phyloP scores from a whole-genome alignment of 2,888 invertebrate genomes.

The Amblyjoppa fuscipennis region DNA sequence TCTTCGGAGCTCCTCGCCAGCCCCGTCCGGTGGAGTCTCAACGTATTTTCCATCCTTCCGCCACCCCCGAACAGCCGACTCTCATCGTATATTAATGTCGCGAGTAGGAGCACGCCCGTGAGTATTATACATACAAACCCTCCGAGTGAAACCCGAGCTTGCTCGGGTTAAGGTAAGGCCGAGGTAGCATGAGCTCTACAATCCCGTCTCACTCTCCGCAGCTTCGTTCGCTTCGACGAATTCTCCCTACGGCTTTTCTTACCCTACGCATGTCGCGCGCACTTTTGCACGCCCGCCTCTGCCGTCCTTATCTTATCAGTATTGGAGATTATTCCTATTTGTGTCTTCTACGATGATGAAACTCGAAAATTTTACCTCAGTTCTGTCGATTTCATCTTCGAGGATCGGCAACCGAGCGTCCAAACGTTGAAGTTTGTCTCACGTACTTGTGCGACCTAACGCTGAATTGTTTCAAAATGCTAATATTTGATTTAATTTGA shows the following conservation, averaged over 20 bases:
- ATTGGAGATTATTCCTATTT: background rate
- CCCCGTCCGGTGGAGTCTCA: constrained; percentile 12
- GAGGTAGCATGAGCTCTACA: constrained; percentile 18
- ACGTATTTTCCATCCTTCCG: constrained; percentile 42
- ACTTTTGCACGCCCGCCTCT: constrained; percentile 42
- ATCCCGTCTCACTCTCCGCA: constrained; percentile 21
- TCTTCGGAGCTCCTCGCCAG: constrained; percentile 28
- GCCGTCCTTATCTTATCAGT: background rate
- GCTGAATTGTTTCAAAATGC: constrained; percentile 18
- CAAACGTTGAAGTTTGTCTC: background rate
- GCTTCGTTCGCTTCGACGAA: constrained; percentile 35
- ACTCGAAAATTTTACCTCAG: background rate
- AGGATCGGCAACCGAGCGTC: constrained; percentile 8
- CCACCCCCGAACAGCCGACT: background rate
- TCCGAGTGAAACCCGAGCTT: constrained; percentile 44
- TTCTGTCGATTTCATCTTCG: constrained; percentile 37
- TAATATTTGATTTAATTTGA: background rate
- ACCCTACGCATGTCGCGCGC: constrained; percentile 44
- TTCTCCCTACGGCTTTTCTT: constrained; percentile 40
- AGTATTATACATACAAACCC: constrained; percentile 25
- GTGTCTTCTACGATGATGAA: background rate
- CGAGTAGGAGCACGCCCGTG: constrained; percentile 39
- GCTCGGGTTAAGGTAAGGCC: constrained; percentile 29
- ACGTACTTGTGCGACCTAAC: background rate
- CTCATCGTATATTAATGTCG: constrained; percentile 61